A percentile compares a stretch with the other conserved stretches of the same genome.
Conservation (phyloP, 2,797 vertebrate genomes). For the Tangara arthus region DNA sequence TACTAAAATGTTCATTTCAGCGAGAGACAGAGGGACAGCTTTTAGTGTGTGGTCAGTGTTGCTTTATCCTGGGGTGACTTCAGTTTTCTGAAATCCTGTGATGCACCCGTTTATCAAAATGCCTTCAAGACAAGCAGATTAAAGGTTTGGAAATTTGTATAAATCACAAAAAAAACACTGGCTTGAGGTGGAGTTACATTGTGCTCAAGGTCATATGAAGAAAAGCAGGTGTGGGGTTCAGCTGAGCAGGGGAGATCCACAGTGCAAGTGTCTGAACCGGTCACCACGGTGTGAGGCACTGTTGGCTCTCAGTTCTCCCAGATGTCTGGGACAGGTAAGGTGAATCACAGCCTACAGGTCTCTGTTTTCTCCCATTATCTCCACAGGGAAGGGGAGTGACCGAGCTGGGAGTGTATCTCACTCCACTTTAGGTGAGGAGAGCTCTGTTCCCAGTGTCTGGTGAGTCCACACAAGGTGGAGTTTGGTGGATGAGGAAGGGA, state of each 20-base stretch:
- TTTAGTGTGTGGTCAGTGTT: not conserved
- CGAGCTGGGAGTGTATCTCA: fast-evolving
- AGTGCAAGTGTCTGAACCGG: not conserved
- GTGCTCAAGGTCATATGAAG: not conserved
- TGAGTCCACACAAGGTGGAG: not conserved
- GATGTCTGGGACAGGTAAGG: not conserved
- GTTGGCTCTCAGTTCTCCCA: not conserved
- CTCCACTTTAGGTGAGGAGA: fast-evolving
- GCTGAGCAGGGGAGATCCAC: not conserved
- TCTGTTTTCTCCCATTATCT: not conserved
- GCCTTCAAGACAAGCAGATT: not conserved
- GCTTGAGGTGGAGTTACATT: not conserved
- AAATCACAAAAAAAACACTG: not conserved
- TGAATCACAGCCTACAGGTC: not conserved
- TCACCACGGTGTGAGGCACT: fast-evolving
- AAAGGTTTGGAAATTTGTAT: not conserved
- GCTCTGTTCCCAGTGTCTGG: fast-evolving
- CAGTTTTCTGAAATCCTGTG: not conserved
- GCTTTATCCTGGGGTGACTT: not conserved
- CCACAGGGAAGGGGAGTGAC: not conserved
- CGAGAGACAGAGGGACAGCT: not conserved
- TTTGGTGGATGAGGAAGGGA: not conserved
- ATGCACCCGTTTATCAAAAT: fast-evolving
- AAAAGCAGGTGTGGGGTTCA: not conserved
- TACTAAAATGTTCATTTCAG: not conserved